These are phyloP conservation scores for Erythrolamprus reginae DNA, from an alignment of 2,113 vertebrate genomes.

Conservation along the genomic window DNA sequence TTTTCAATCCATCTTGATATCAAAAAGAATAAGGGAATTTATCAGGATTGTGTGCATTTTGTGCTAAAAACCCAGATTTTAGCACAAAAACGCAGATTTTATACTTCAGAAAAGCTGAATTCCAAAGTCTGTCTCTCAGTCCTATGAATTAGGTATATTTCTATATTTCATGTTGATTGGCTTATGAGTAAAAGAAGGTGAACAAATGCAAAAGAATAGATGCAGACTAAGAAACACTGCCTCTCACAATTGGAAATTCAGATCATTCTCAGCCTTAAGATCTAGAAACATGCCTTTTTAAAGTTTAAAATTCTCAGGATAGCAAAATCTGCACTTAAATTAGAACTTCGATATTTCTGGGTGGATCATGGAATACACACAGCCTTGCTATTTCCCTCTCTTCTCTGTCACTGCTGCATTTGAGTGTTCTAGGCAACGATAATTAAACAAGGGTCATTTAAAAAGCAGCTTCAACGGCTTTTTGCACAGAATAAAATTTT, in stretches of 20 bases:
- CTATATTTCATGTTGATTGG: background rate
- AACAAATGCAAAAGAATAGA: background rate
- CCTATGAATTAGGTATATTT: background rate
- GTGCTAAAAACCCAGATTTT: background rate
- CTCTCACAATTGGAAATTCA: background rate
- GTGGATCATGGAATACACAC: background rate
- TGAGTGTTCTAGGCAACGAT: slow-evolving; percentile 18
- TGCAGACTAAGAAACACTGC: background rate
- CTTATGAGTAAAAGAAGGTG: background rate
- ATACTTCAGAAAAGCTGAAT: background rate
- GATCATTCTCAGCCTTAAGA: background rate
- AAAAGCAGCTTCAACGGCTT: slow-evolving; percentile 9
- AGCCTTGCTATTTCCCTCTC: slow-evolving; percentile 3
- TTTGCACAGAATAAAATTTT: slow-evolving; percentile 27
- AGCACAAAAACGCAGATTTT: background rate
- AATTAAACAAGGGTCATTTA: background rate
- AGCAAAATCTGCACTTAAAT: background rate
- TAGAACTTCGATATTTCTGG: background rate
- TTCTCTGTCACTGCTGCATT: slow-evolving; percentile 17
- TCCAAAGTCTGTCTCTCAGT: background rate
- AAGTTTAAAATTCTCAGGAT: background rate
- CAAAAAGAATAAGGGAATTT: slow-evolving; percentile 31
- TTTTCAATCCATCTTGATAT: slow-evolving; percentile 48
- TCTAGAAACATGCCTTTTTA: background rate
- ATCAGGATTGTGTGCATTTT: background rate